phyloP scores from a whole-genome alignment of 2,888 invertebrate species.

The Metalampra italica region DNA sequence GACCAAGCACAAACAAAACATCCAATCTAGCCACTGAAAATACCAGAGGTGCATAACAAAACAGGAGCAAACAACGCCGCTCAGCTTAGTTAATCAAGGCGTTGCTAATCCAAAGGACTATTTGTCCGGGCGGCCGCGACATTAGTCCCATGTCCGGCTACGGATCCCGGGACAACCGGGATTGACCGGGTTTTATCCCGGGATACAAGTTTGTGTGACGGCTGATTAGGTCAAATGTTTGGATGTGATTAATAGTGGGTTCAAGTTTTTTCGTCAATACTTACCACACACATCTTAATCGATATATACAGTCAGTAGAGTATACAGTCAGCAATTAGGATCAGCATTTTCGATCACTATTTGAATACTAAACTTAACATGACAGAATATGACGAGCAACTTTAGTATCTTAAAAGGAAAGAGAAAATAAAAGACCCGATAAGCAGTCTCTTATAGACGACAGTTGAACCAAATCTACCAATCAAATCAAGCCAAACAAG shows the following conservation, averaged over 20 bases:
- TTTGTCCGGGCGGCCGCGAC: slow-evolving; percentile 63
- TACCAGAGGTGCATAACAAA: slow-evolving; percentile 39
- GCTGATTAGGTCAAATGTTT: slow-evolving; percentile 31
- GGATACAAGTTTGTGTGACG: slow-evolving; percentile 30
- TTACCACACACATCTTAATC: too few species aligned
- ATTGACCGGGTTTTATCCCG: slow-evolving; percentile 43
- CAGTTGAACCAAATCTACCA: too few species aligned
- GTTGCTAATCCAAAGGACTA: slow-evolving; percentile 59
- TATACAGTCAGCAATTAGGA: too few species aligned
- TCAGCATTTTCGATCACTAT: too few species aligned
- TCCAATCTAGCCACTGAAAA: slow-evolving; percentile 13
- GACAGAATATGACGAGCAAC: too few species aligned
- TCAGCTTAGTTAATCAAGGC: slow-evolving; percentile 47
- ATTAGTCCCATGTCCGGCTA: slow-evolving; percentile 61
- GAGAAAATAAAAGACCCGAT: too few species aligned
- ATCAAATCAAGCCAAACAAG: too few species aligned
- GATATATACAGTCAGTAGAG: too few species aligned
- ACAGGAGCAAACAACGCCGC: slow-evolving; percentile 42
- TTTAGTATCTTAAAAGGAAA: too few species aligned
- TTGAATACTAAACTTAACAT: too few species aligned
- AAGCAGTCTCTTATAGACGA: too few species aligned
- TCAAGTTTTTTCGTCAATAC: neutral
- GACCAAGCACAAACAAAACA: slow-evolving; percentile 13
- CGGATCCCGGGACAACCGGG: slow-evolving; percentile 36
- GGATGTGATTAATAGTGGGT: slow-evolving; percentile 8